These are phyloP conservation scores for Sula dactylatra DNA, from an alignment of 2,113 vertebrate genomes.

Conservation along the genomic window DNA sequence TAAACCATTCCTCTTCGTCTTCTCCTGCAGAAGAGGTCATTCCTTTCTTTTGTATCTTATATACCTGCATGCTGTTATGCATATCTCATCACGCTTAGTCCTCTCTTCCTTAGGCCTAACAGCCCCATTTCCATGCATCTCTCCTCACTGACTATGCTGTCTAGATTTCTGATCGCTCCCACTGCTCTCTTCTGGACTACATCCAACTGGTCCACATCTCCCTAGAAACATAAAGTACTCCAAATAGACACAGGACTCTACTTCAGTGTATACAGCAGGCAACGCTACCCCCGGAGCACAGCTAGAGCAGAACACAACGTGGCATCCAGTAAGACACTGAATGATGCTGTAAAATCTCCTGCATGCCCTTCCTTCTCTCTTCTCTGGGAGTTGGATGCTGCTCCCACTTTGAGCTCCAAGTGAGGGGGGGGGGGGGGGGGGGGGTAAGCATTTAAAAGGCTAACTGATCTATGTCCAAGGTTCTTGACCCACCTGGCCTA, in stretches of 20 bases:
- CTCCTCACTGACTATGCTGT: background rate
- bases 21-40: background rate
- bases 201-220: background rate
- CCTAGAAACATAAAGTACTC: background rate
- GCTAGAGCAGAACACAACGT: background rate
- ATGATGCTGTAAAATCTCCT: background rate
- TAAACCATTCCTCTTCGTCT: background rate
- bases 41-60: background rate
- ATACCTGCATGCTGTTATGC: background rate
- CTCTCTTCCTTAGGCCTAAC: background rate
- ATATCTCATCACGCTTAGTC: background rate
- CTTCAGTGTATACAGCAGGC: background rate
- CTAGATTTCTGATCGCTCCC: background rate
- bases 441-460: background rate
- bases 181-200: background rate
- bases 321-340: background rate
- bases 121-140: background rate
- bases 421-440: too few species aligned
- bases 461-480: background rate
- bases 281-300: background rate
- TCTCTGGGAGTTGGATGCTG: background rate
- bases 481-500: background rate
- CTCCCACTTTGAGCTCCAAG: background rate
- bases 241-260: background rate
- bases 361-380: background rate